Evolutionary conservation across 92 coral and sea anemone species (phyloP), one percentile per base, ranked within the genome.

Genomic region (Phymanthus crucifer): DNA sequence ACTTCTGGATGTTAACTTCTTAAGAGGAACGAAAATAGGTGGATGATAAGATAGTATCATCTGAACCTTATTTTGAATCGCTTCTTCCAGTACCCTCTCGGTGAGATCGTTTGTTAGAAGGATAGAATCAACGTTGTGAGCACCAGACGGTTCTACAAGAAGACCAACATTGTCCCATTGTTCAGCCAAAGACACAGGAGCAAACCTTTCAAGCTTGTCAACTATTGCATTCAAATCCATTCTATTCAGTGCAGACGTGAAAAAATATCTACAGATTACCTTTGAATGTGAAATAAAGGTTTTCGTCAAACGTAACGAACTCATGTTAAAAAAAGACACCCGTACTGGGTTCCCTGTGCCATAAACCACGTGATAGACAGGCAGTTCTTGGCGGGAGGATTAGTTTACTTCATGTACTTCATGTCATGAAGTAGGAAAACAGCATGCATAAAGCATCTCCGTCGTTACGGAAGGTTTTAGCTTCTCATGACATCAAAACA

Each of bases 81-180:
- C 98, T 78, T 96, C 99, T 77, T 91, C 90, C 29, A 91, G 87
- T 65, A 96, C 99, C 16, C 21, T 68, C 66, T 96, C 99, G 13
- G 99, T 93, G 8, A 96, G 90, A 45, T 96, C 99, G 64, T 96
- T 96, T 23, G 99, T 93, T 38, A 96, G 88, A 32, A 96, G 90
- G 34, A 96, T 61, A 18, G 99, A 84, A 47, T 86, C 73, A 11
- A 96, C 98, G 32, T 73, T 71, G 82, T 93, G 99, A 32, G 68
- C 73, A 32, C 82, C 85, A 12, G 96, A 83, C 3, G 99, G 99
- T 75, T 96, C 98, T 29, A 96, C 97, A 17, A 96, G 94, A 80
- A 96, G 85, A 2, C 99, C 99, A 9, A 96, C 99, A 45, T 96
- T 96, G 81, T 96, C 99, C 99, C 99, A 96, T 38, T 82, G 81